These are phyloP conservation scores for Betta splendens DNA, from an alignment of 2,797 vertebrate genomes.

Conservation along the genomic window DNA sequence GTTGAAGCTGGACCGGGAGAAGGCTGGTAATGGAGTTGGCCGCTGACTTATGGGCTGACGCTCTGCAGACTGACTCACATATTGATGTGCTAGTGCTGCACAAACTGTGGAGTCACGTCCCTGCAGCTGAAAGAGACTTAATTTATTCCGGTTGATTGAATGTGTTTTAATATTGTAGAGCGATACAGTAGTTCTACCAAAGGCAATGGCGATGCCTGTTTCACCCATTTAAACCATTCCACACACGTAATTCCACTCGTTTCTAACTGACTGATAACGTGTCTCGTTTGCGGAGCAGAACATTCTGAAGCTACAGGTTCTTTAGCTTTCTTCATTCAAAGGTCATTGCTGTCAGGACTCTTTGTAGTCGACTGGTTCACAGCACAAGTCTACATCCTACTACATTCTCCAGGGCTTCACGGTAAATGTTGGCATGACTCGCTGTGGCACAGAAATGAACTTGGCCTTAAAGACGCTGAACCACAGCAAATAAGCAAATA, in stretches of 20 bases:
- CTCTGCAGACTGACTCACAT: conserved; percentile 43
- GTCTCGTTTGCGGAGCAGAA: neutral
- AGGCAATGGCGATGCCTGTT: neutral
- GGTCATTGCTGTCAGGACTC: conserved; percentile 26
- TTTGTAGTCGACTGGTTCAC: conserved; percentile 21
- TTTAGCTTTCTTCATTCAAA: conserved; percentile 26
- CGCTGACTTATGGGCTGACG: conserved; percentile 32
- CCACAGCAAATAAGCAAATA: too few species aligned
- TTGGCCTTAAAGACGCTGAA: neutral
- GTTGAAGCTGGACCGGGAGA: conserved; percentile 25
- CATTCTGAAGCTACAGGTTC: neutral
- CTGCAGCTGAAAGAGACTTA: conserved; percentile 6
- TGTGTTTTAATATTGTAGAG: conserved; percentile 4
- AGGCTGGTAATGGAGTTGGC: conserved; percentile 50
- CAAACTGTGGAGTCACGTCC: conserved; percentile 12
- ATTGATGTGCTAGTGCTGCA: conserved; percentile 33
- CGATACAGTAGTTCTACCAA: neutral
- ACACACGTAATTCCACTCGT: neutral
- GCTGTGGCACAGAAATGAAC: neutral
- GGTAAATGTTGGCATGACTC: neutral
- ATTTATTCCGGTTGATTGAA: neutral
- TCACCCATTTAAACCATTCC: neutral
- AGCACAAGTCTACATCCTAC: conserved; percentile 22
- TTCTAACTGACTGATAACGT: neutral
- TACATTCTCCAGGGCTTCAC: conserved; percentile 15